Percentiles rank a stretch among this genome's conserved stretches.
Conservation (phyloP, 2,113 vertebrate species). For the Felis catus region F.catus_Fca126_mat1.0 CM031412.1:222217501-222218000, state of each 20-base stretch:
- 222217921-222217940: background rate
- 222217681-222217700: background rate
- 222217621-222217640: background rate
- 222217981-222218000: background rate
- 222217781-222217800: background rate
- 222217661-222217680: background rate
- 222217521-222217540: background rate
- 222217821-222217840: background rate
- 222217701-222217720: background rate
- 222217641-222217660: background rate
- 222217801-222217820: background rate
- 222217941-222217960: background rate
- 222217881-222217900: background rate
- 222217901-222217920: background rate
- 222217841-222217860: background rate
- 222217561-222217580: background rate
- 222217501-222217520: background rate
- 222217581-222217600: background rate
- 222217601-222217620: background rate
- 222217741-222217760: background rate
- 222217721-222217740: background rate
- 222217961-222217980: background rate
- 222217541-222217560: background rate
- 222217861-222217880: background rate
- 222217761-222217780: background rate